Percentiles rank a stretch among this genome's conserved stretches.
Evolutionary conservation across 2,113 vertebrate genomes (phyloP).

Genomic region (Heterocephalus glaber): DNA sequence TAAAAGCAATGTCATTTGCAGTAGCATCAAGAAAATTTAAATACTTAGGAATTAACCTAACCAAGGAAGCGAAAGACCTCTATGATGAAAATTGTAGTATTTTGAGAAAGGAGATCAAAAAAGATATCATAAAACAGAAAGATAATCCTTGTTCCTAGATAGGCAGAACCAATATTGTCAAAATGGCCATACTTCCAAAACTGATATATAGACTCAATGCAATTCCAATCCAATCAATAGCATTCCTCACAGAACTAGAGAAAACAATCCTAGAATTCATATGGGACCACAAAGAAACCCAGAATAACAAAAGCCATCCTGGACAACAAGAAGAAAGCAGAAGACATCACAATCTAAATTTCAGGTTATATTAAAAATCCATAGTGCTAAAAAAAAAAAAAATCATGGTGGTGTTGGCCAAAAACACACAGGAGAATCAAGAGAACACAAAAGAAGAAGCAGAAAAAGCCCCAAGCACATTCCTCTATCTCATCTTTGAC

Average conservation of each 20-base stretch:
- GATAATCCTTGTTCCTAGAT: background rate
- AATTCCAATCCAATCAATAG: background rate
- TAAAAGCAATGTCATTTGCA: background rate
- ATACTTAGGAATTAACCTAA: too few relatives aligned
- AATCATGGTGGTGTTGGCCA: background rate
- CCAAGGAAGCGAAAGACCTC: too few relatives aligned
- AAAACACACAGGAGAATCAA: background rate
- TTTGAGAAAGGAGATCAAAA: background rate
- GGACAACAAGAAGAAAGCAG: background rate
- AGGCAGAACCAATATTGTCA: background rate
- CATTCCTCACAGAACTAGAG: background rate
- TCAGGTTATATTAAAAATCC: background rate
- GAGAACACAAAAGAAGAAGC: background rate
- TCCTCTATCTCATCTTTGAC: background rate
- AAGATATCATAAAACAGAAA: background rate
- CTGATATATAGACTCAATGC: background rate
- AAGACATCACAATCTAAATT: background rate
- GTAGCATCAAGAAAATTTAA: too few relatives aligned
- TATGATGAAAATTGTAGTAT: background rate
- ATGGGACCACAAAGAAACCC: background rate
- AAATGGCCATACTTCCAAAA: background rate
- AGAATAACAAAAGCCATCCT: background rate
- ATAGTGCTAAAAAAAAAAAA: background rate
- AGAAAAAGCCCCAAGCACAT: background rate
- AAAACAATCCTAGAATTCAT: background rate